A percentile compares a stretch with the other conserved stretches of the same genome.
phyloP scores from a whole-genome alignment of 2,888 invertebrate genomes.

The Osedax frankpressi region DNA sequence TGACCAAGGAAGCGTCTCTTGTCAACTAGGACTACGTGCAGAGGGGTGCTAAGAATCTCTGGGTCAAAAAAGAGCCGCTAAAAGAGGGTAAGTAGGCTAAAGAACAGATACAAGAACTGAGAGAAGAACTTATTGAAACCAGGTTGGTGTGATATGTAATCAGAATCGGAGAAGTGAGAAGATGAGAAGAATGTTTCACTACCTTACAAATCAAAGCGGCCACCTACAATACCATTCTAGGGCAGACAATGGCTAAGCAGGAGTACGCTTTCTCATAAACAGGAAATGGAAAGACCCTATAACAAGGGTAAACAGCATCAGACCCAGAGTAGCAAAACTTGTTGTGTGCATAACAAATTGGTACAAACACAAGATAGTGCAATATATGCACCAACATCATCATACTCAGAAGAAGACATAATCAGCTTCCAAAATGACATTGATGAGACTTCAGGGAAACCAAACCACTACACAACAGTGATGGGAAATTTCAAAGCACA shows the following conservation, averaged over 20 bases:
- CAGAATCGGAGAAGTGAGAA: not conserved
- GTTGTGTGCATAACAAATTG: not conserved
- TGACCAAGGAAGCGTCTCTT: not conserved
- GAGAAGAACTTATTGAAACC: not conserved
- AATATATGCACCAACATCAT: too few species aligned
- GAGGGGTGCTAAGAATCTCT: not conserved
- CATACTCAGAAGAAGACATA: too few species aligned
- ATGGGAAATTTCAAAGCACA: too few species aligned
- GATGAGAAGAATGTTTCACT: not conserved
- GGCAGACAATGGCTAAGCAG: not conserved
- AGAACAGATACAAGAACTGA: not conserved
- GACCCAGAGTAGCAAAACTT: not conserved
- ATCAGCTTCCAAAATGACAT: too few species aligned
- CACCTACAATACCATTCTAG: not conserved
- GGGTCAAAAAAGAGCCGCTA: not conserved
- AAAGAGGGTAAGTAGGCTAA: not conserved
- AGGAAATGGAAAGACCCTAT: not conserved
- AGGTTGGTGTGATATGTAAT: not conserved
- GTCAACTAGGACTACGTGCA: not conserved
- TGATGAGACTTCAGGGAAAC: not conserved
- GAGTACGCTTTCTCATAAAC: conserved; percentile 4
- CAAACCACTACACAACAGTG: too few species aligned
- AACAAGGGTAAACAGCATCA: not conserved
- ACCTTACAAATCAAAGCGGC: not conserved
- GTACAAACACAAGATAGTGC: not conserved